Conservation (phyloP, 2,888 invertebrate species). For the Pasiphila rectangulata region DNA sequence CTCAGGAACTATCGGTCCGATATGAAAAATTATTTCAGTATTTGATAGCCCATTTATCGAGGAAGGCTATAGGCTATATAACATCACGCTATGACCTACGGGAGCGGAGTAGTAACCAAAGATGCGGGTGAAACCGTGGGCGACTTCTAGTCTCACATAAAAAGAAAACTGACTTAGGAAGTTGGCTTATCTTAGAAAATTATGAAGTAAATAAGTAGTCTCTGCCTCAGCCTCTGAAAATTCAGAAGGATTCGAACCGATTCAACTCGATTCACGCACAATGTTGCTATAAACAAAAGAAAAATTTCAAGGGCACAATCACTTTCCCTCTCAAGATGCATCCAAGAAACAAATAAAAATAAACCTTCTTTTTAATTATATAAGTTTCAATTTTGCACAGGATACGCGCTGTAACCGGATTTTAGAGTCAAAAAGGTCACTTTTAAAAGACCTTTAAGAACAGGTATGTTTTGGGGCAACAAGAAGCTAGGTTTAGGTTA, state of each 20-base stretch:
- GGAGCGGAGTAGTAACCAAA: too few species aligned
- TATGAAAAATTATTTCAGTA: too few species aligned
- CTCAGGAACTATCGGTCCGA: too few species aligned
- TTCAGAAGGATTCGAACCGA: too few species aligned
- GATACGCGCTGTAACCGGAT: slow-evolving; percentile 43
- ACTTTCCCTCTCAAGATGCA: slow-evolving; percentile 49
- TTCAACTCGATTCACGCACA: slow-evolving; percentile 10
- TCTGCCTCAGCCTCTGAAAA: too few species aligned
- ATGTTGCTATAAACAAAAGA: slow-evolving; percentile 40
- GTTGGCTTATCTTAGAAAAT: too few species aligned
- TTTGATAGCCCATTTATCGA: too few species aligned
- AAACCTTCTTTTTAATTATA: slow-evolving; percentile 8
- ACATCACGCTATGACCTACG: too few species aligned
- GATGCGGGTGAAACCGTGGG: too few species aligned
- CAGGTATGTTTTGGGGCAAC: slow-evolving; percentile 23
- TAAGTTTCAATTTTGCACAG: slow-evolving; percentile 14
- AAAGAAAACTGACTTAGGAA: not conserved
- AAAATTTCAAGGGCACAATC: slow-evolving; percentile 46
- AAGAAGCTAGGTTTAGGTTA: slow-evolving; percentile 2
- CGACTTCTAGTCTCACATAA: not conserved
- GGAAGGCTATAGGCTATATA: too few species aligned
- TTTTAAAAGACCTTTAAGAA: slow-evolving; percentile 58
- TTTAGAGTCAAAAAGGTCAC: slow-evolving; percentile 70
- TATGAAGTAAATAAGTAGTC: too few species aligned
- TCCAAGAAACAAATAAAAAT: slow-evolving; percentile 13